Base-by-base conservation (phyloP, 2,797 vertebrate species). In the Amazonetta brasiliensis region DNA sequence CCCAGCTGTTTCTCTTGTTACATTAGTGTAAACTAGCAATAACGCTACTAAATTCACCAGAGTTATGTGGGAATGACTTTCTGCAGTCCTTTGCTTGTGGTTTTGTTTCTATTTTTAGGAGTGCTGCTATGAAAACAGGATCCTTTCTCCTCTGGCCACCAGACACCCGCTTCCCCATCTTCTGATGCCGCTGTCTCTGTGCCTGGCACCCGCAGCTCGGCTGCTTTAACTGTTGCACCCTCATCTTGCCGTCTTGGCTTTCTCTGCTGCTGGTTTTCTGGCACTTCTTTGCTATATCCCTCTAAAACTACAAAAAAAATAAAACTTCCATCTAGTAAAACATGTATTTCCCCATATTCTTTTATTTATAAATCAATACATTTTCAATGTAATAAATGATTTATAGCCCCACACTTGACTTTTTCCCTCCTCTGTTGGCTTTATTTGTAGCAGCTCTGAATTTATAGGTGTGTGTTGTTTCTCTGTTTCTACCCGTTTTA, bases 161-260 rank as follows among this genome's bases (percentile, higher is more conserved):
- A 52, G 74, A 72, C 69, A 68, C 72, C 37, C 28, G 0, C 35
- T 82, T 78, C 69, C 82, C 74, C 69, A 14, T 41, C 76, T 52
- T 68, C 77, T 6, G 33, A 10, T 16, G 59, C 67, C 13, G 48
- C 33, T 23, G 23, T 48, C 67, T 31, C 69, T 21, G 90, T 74
- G 92, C 94, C 81, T 77, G 91, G 95, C 62, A 91, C 84, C 67
- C 66, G 1, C 19, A 26, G 90, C 76, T 75, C 62, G 12, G 55
- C 20, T 11, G 1, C 71, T 78, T 74, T 82, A 82, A 83, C 73
- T 52, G 90, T 82, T 79, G 48, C 79, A 16, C 16, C 35, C 35
- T 67, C 25, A 0, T 31, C 56, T 9, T 50, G 41, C 59, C 37
- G n/a, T 8, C 3, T 15, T 6, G 44, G 11, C n/a, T 79, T 30